phyloP scores from a whole-genome alignment of 2,888 invertebrate species.

The Stenurella melanura region DNA sequence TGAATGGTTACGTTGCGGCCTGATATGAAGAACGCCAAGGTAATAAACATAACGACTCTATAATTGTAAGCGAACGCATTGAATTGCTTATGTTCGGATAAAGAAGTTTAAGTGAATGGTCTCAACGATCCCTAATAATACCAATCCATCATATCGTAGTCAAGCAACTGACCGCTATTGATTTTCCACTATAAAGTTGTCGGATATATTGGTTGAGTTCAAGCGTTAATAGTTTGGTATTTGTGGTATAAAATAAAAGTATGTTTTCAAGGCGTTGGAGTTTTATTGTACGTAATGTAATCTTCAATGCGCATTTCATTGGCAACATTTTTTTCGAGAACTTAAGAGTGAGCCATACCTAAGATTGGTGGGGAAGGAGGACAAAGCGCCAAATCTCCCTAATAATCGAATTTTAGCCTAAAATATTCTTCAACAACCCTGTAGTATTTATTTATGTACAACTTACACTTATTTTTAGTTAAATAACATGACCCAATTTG shows the following conservation, averaged over 20 bases:
- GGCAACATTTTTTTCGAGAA: too few species aligned
- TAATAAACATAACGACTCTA: slow-evolving; percentile 12
- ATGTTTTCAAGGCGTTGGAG: neutral
- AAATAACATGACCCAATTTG: too few species aligned
- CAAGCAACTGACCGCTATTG: neutral
- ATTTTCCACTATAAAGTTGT: neutral
- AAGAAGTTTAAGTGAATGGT: slow-evolving; percentile 14
- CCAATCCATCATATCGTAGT: slow-evolving; percentile 8
- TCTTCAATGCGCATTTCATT: too few species aligned
- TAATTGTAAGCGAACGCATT: slow-evolving; percentile 19
- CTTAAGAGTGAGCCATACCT: too few species aligned
- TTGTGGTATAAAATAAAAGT: neutral
- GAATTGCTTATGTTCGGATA: slow-evolving; percentile 18
- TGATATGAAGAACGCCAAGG: neutral
- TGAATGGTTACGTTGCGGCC: neutral
- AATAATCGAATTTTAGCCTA: too few species aligned
- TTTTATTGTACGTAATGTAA: neutral
- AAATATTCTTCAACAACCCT: too few species aligned
- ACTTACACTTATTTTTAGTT: too few species aligned
- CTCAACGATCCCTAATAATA: neutral
- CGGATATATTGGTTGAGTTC: neutral
- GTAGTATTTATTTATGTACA: too few species aligned
- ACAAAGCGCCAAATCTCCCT: too few species aligned
- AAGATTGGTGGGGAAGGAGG: too few species aligned
- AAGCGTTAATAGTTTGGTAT: neutral